Evolutionary conservation across 2,113 vertebrate genomes (phyloP).

Genomic region (Mormyrus iriodes): DNA sequence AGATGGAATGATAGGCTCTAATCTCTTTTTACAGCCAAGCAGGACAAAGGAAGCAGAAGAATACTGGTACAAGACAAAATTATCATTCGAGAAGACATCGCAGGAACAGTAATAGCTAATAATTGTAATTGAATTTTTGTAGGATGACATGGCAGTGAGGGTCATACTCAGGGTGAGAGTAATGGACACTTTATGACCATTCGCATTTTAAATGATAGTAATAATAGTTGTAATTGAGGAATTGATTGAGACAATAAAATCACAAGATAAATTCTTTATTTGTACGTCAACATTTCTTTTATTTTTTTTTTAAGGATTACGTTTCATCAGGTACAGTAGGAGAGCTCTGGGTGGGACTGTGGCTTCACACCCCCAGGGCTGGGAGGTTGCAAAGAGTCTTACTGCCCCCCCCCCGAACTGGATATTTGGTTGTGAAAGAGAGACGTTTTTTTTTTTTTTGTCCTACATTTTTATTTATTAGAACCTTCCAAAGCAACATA

Average conservation of each 20-base stretch:
- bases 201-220: constrained; percentile 5
- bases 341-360: not conserved
- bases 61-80: not conserved
- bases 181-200: constrained; percentile 2
- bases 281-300: not conserved
- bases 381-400: not conserved
- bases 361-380: not conserved
- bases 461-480: not conserved
- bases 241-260: constrained; percentile 8
- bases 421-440: not conserved
- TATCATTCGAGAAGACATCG: not conserved
- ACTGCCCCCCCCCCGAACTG: not conserved
- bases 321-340: not conserved
- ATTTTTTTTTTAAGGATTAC: not conserved
- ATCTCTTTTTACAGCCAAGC: not conserved
- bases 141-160: not conserved
- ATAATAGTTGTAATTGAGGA: constrained; percentile 4
- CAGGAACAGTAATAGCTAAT: not conserved
- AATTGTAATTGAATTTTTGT: constrained; percentile 3
- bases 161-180: not conserved
- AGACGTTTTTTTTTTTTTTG: not conserved
- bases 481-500: not conserved
- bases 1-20: constrained; percentile 11
- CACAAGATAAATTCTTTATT: not conserved
- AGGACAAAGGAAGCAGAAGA: constrained; percentile 6